These are phyloP conservation scores for Holocentrus rufus DNA, from an alignment of 2,797 vertebrate species.

Conservation along the genomic window DNA sequence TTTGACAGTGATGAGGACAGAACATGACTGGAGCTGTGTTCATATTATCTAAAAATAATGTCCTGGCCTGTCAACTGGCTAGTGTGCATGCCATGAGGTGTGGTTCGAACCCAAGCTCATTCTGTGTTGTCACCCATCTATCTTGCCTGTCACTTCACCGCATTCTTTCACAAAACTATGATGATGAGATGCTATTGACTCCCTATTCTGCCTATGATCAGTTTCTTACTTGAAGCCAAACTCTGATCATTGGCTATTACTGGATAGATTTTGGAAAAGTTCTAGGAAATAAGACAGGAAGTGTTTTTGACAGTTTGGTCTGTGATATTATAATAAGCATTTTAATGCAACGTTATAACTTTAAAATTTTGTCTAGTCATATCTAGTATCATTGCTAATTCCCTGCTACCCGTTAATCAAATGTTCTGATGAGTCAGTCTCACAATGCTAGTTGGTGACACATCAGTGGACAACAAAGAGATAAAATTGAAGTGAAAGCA, in stretches of 20 bases:
- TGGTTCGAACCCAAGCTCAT: conserved; percentile 26
- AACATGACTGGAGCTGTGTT: conserved; percentile 63
- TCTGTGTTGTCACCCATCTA: conserved; percentile 2
- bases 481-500: neutral
- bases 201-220: neutral
- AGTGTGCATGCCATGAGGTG: neutral
- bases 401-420: conserved; percentile 1
- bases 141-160: conserved; percentile 23
- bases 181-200: neutral
- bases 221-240: neutral
- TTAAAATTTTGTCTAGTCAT: conserved; percentile 36
- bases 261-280: neutral
- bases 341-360: neutral
- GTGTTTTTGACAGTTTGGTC: neutral
- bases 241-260: neutral
- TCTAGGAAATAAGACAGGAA: neutral
- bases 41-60: conserved; percentile 69
- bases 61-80: conserved; percentile 43
- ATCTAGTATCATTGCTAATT: neutral
- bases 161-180: neutral
- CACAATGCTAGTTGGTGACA: neutral
- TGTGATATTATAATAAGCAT: neutral
- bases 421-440: too few relatives aligned
- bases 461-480: neutral
- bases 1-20: conserved; percentile 67